These are phyloP conservation scores for Cephus runcator DNA, from an alignment of 2,888 invertebrate species.

Conservation along the genomic window DNA sequence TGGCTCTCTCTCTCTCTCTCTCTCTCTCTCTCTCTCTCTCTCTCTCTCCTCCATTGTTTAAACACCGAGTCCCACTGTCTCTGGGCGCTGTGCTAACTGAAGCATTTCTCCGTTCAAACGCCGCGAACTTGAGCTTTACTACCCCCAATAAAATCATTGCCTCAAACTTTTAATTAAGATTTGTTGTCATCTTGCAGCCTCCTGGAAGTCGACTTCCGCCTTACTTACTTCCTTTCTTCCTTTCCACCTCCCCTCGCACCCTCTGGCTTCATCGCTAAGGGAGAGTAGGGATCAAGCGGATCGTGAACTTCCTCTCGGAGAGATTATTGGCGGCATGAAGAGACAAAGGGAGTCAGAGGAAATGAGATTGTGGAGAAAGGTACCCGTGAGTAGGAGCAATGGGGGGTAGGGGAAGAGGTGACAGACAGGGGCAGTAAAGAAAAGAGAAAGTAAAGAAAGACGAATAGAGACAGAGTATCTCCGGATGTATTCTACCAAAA, in stretches of 20 bases:
- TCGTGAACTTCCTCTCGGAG: not conserved
- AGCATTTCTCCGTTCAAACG: not conserved
- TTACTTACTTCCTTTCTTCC: not conserved
- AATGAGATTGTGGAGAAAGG: not conserved
- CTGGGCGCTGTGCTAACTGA: not conserved
- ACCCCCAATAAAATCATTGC: not conserved
- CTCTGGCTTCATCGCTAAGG: not conserved
- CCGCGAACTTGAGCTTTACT: not conserved
- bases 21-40: not conserved
- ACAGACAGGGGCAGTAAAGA: not conserved
- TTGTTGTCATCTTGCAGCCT: slow-evolving; percentile 9
- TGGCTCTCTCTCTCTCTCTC: slow-evolving; percentile 8
- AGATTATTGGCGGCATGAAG: not conserved
- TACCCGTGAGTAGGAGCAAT: not conserved
- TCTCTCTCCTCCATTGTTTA: not conserved
- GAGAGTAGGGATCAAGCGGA: not conserved
- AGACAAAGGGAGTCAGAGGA: not conserved
- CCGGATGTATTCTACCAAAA: not conserved
- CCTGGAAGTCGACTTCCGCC: not conserved
- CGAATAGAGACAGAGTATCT: slow-evolving; percentile 9
- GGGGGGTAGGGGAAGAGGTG: not conserved
- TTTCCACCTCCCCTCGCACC: not conserved
- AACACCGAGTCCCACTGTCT: not conserved
- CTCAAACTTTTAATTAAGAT: slow-evolving; percentile 19
- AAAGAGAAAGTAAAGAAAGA: not conserved